Evolutionary conservation across 2,797 vertebrate species (phyloP).

Genomic region (Astyanax mexicanus): DNA sequence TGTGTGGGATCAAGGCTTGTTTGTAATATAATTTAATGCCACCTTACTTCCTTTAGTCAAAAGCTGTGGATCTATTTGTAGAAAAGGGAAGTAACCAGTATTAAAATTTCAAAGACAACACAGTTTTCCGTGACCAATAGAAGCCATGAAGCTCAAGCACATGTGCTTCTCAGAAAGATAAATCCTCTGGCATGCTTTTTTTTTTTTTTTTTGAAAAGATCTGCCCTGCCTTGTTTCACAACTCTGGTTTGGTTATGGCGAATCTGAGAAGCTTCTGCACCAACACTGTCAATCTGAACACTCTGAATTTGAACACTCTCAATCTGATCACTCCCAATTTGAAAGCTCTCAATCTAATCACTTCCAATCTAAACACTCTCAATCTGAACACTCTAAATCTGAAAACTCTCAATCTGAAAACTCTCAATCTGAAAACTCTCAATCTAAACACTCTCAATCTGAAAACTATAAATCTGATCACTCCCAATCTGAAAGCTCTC

Average conservation of each 20-base stretch:
- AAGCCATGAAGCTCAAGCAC: not conserved
- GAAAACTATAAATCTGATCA: too few relatives aligned
- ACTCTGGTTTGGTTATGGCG: not conserved
- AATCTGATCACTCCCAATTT: too few relatives aligned
- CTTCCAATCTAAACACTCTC: too few relatives aligned
- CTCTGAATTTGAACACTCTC: too few relatives aligned
- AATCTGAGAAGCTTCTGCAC: not conserved
- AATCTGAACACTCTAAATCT: too few relatives aligned
- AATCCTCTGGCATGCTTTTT: not conserved
- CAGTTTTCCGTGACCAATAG: constrained; percentile 20
- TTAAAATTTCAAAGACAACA: constrained; percentile 23
- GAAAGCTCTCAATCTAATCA: too few relatives aligned
- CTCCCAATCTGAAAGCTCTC: too few relatives aligned
- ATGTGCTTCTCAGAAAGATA: constrained; percentile 1
- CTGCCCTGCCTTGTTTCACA: not conserved
- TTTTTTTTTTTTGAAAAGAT: too few relatives aligned
- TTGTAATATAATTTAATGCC: constrained; percentile 29
- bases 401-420: too few relatives aligned
- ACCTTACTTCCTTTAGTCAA: constrained; percentile 27
- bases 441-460: too few relatives aligned
- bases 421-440: too few relatives aligned
- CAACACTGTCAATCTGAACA: too few relatives aligned
- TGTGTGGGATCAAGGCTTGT: constrained; percentile 10
- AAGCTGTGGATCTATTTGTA: constrained; percentile 25
- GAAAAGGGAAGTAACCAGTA: constrained; percentile 11